Evolutionary conservation across 2,888 invertebrate species (phyloP), one percentile per base, ranked within the genome.

Genomic region (Panzeria rudis): DNA sequence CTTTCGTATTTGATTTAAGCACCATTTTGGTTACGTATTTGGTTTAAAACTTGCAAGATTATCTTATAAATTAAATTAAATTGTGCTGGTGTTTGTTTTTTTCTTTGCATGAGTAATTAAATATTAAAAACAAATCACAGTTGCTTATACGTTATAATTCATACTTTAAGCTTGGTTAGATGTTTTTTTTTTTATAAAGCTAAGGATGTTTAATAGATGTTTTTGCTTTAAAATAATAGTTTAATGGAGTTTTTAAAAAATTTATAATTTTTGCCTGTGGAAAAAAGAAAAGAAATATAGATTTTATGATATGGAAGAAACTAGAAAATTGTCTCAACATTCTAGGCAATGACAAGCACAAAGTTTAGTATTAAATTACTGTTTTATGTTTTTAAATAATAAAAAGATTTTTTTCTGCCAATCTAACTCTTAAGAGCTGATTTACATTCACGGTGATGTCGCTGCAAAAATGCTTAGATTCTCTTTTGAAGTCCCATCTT

Each of bases 201-300:
- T 72, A 17, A 59, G 29, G 20, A 23, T 64, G 64, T 76, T 83
- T 44, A 13, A 38, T 15, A 83, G 32, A 66, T 69, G 9, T 35
- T 50, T 66, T 52, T 29, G 23, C 3, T 77, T 77, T 38, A 13
- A 76, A 59, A 56, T n/a, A n/a, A n/a, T n/a, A 35, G 29, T 29
- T 77, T 38, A 8, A 64, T 38, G 20, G 8, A 44, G 20, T 35
- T n/a, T 66, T 61, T 1, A 13, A 47, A 6, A 41, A 68, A 64
- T 76, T 90, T 91, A 91, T 88, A 91, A 89, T 78, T 86, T 87
- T 91, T 91, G 90, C 91, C 90, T 91, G 91, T 82, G 88, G 86
- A 90, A 86, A 87, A 90, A 90, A 87, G 35, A 52, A 86, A 59
- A 54, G 52, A 80, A 59, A 86, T 29, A 17, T 62, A 62, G 25